phyloP scores from a whole-genome alignment of 2,113 vertebrate genomes.

The Sorex araneus region DNA sequence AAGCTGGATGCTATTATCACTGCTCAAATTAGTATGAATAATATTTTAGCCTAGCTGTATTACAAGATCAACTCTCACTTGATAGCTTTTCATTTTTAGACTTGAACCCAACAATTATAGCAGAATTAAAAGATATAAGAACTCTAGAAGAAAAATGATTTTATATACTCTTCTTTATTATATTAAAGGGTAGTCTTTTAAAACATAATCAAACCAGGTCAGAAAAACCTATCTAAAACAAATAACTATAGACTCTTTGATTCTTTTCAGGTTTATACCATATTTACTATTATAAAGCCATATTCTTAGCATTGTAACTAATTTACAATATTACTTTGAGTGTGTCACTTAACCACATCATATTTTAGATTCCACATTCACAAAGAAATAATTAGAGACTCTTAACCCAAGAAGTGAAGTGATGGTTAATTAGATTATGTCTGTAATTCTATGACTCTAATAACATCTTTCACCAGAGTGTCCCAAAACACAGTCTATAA shows the following conservation, averaged over 20 bases:
- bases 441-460: constrained; percentile 8
- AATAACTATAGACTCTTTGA: neutral
- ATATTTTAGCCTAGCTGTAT: neutral
- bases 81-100: constrained; percentile 8
- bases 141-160: neutral
- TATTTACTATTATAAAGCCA: neutral
- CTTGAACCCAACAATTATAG: neutral
- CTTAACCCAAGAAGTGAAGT: neutral
- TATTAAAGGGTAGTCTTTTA: neutral
- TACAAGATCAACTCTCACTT: neutral
- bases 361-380: constrained; percentile 51
- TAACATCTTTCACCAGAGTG: neutral
- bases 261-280: neutral
- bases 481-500: constrained; percentile 15
- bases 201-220: too few species aligned
- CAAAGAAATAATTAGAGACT: constrained; percentile 49
- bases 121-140: constrained; percentile 27
- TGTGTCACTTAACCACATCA: neutral
- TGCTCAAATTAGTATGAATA: neutral
- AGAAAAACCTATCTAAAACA: too few species aligned
- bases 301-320: neutral
- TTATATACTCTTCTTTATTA: neutral
- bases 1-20: neutral
- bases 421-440: constrained; percentile 13
- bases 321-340: constrained; percentile 29